Conservation (phyloP, 2,888 invertebrate species). For the Hydropsyche betteni region DNA sequence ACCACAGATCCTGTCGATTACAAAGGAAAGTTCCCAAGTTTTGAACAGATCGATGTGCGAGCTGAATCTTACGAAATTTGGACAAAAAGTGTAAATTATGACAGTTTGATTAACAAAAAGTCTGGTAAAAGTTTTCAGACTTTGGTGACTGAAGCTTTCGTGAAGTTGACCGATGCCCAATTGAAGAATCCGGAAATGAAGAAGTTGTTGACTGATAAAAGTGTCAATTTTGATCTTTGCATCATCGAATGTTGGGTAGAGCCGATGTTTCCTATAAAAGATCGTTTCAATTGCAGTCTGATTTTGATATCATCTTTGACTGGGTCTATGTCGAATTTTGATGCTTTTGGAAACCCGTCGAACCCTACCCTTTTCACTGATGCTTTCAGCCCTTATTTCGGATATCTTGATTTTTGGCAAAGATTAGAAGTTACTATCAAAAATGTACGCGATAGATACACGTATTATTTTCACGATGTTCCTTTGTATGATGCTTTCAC, state of each 20-base stretch:
- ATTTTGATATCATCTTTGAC: conserved; percentile 65
- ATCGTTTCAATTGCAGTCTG: conserved; percentile 66
- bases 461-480: conserved; percentile 43
- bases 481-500: conserved; percentile 47
- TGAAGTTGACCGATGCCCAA: conserved; percentile 52
- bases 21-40: conserved; percentile 52
- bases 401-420: conserved; percentile 60
- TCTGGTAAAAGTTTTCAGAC: neutral
- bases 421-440: conserved; percentile 50
- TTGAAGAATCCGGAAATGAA: conserved; percentile 54
- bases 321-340: conserved; percentile 63
- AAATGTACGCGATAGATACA: neutral
- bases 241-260: conserved; percentile 66
- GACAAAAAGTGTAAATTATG: conserved; percentile 43
- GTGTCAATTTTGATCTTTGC: conserved; percentile 66
- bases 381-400: conserved; percentile 60
- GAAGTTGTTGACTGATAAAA: conserved; percentile 55
- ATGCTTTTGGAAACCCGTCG: conserved; percentile 65
- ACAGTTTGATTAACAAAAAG: neutral
- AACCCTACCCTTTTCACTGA: conserved; percentile 66
- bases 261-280: conserved; percentile 63
- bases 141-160: conserved; percentile 7
- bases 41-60: conserved; percentile 57
- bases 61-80: conserved; percentile 56
- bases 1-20: conserved; percentile 62